phyloP scores from a whole-genome alignment of 1,140 invertebrate species.

The Drosophila suzukii region DNA sequence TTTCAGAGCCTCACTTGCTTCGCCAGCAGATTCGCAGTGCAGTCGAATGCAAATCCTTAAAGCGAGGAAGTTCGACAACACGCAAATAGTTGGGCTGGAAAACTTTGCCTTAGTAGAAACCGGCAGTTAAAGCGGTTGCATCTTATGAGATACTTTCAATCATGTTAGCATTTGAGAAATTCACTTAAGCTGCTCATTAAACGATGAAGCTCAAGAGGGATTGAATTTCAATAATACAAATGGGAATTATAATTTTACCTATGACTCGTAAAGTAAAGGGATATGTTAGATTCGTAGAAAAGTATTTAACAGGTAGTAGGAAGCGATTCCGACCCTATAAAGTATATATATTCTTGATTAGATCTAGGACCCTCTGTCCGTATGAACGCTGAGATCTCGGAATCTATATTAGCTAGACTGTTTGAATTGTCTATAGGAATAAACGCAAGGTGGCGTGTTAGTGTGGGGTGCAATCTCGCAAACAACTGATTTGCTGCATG shows the following conservation, averaged over 20 bases:
- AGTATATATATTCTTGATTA: too few relatives aligned
- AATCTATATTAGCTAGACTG: too few relatives aligned
- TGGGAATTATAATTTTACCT: background rate
- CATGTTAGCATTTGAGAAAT: background rate
- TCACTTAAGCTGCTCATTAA: background rate
- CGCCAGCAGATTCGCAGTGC: conserved; percentile 17
- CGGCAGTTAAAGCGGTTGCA: conserved; percentile 6
- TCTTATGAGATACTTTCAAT: conserved; percentile 13
- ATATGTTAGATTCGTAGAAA: too few relatives aligned
- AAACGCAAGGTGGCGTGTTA: too few relatives aligned
- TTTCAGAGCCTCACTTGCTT: conserved; percentile 35
- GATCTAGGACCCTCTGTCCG: too few relatives aligned
- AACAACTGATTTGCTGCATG: too few relatives aligned
- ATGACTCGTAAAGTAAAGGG: too few relatives aligned
- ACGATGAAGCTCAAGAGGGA: background rate
- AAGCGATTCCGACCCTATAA: too few relatives aligned
- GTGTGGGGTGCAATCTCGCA: too few relatives aligned
- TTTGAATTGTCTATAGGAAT: too few relatives aligned
- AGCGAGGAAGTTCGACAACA: background rate
- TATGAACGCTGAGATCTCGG: too few relatives aligned
- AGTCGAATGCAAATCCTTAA: conserved; percentile 40
- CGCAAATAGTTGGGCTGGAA: conserved; percentile 8
- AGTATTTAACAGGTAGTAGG: too few relatives aligned
- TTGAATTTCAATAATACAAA: background rate
- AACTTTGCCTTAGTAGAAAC: background rate